Conservation (phyloP, 1,140 invertebrate genomes). For the Leptopilina boulardi region DNA sequence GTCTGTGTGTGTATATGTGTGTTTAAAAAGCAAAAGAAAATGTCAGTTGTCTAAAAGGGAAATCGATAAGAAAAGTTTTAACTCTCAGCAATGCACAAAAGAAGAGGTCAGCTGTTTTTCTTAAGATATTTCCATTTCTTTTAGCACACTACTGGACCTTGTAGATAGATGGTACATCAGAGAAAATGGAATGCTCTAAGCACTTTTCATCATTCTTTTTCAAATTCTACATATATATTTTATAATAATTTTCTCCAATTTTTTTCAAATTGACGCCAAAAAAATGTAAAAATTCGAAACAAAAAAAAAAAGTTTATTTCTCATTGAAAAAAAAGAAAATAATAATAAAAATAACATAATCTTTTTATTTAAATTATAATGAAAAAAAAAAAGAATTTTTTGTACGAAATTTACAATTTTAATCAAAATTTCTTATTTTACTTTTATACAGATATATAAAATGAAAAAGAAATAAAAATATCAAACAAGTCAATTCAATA, state of each 20-base stretch:
- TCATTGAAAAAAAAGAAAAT: no score
- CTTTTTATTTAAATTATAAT: no score
- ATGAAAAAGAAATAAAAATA: no score
- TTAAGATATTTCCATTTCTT: constrained; percentile 28
- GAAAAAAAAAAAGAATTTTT: no score
- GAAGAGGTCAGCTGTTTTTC: constrained; percentile 29
- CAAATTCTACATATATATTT: neutral
- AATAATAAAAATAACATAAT: no score
- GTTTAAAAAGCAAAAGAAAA: neutral
- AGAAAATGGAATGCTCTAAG: constrained; percentile 2
- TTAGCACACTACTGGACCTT: neutral
- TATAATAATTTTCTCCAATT: neutral
- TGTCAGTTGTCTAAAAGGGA: neutral
- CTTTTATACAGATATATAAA: no score
- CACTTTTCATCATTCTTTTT: constrained; percentile 17
- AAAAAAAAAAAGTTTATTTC: no score
- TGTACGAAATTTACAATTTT: no score
- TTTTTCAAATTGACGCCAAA: neutral
- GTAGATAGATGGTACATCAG: neutral
- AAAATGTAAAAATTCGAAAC: no score
- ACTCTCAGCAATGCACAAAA: constrained; percentile 11
- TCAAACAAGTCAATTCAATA: no score
- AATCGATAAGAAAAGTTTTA: constrained; percentile 23
- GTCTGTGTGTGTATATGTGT: no score
- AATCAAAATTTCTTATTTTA: no score